A percentile compares a stretch with the other conserved stretches of the same genome.
phyloP scores from a whole-genome alignment of 1,140 invertebrate species.

The Dolichoris vasculosae region DNA sequence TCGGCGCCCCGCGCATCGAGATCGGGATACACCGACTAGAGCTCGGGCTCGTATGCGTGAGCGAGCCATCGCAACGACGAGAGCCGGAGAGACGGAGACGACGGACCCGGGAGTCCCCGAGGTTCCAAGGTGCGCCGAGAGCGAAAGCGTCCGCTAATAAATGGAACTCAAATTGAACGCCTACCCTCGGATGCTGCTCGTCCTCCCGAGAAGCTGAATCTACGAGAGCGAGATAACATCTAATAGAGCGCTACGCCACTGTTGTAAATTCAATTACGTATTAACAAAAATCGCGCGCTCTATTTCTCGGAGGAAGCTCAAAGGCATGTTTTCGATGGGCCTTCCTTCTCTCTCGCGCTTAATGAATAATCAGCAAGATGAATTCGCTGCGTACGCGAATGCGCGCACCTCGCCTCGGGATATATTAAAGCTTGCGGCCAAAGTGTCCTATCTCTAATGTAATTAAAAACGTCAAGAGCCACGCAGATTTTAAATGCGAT shows the following conservation, averaged over 20 bases:
- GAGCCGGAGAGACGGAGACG: background rate
- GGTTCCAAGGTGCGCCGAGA: constrained; percentile 8
- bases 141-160: constrained; percentile 40
- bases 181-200: constrained; percentile 15
- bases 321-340: constrained; percentile 60
- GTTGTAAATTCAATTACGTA: constrained; percentile 72
- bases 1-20: background rate
- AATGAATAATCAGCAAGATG: constrained; percentile 55
- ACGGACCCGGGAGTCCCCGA: too few species aligned
- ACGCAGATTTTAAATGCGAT: constrained; percentile 49
- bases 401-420: constrained; percentile 17
- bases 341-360: constrained; percentile 51
- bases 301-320: constrained; percentile 46
- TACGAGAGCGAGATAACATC: constrained; percentile 62
- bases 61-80: background rate
- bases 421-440: constrained; percentile 47
- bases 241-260: constrained; percentile 63
- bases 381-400: background rate
- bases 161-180: constrained; percentile 43
- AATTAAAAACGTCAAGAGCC: constrained; percentile 51
- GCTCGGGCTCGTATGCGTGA: background rate
- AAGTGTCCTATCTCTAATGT: constrained; percentile 53
- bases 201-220: constrained; percentile 24
- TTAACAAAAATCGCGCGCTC: constrained; percentile 66
- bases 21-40: background rate